These are phyloP conservation scores for Catostomus latipinnis DNA, from an alignment of 2,797 vertebrate genomes.

Conservation along the genomic window DNA sequence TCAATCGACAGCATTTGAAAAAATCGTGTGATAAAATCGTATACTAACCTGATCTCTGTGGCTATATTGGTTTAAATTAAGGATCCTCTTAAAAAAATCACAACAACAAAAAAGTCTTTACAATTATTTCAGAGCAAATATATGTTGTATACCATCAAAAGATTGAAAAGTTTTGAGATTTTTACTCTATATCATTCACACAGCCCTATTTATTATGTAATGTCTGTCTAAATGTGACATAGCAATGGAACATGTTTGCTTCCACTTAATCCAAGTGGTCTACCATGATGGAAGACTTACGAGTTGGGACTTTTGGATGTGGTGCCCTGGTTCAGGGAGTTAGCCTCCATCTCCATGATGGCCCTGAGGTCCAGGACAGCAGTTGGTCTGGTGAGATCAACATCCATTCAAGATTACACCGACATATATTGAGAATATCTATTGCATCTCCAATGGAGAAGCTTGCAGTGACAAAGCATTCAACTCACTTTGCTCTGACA, in stretches of 20 bases:
- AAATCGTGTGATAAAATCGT: too few species aligned
- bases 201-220: too few species aligned
- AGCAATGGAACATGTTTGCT: neutral
- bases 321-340: conserved; percentile 78
- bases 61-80: too few species aligned
- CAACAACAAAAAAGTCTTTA: too few species aligned
- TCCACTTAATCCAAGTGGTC: neutral
- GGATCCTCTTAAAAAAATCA: too few species aligned
- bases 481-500: conserved; percentile 60
- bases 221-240: neutral
- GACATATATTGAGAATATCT: neutral
- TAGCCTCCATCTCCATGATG: conserved; percentile 98
- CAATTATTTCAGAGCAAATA: too few species aligned
- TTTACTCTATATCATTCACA: too few species aligned
- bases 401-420: neutral
- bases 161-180: too few species aligned
- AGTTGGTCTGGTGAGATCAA: conserved; percentile 74
- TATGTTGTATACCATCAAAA: too few species aligned
- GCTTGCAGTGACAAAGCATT: neutral
- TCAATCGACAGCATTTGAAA: too few species aligned
- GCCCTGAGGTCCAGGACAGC: conserved; percentile 92
- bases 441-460: neutral
- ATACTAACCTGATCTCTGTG: too few species aligned
- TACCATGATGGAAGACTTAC: conserved; percentile 55
- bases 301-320: conserved; percentile 83